A percentile compares a stretch with the other conserved stretches of the same genome.
Conservation (phyloP, 1,140 invertebrate genomes). For the Maconellicoccus hirsutus region DNA sequence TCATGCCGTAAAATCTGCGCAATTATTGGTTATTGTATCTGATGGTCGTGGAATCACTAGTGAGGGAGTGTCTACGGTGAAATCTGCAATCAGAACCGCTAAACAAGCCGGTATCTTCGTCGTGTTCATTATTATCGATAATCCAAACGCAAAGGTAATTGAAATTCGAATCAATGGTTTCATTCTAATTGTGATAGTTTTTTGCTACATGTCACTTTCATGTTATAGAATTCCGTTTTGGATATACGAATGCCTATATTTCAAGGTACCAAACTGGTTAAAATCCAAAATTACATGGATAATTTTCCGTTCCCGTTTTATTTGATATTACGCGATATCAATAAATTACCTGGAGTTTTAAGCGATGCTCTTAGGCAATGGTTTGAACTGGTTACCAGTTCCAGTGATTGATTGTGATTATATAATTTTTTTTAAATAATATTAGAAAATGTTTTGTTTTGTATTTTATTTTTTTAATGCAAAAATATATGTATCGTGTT, state of each 20-base stretch:
- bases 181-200: too few relatives aligned
- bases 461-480: too few relatives aligned
- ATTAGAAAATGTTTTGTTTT: not conserved
- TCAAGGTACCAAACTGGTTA: slow-evolving; percentile 46
- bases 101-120: slow-evolving; percentile 74
- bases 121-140: slow-evolving; percentile 92
- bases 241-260: slow-evolving; percentile 73
- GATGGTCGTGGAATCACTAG: slow-evolving; percentile 87
- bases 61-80: slow-evolving; percentile 70
- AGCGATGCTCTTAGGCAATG: slow-evolving; percentile 94
- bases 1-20: slow-evolving; percentile 52
- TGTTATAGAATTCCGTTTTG: slow-evolving; percentile 71
- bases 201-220: too few relatives aligned
- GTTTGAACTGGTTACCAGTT: slow-evolving; percentile 81
- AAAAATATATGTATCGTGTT: too few relatives aligned
- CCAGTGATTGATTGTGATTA: not conserved
- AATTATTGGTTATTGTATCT: slow-evolving; percentile 82
- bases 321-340: slow-evolving; percentile 79
- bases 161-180: too few relatives aligned
- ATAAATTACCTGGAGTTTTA: slow-evolving; percentile 72
- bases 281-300: slow-evolving; percentile 74
- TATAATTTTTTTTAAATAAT: not conserved
- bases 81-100: slow-evolving; percentile 64
- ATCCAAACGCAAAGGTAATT: slow-evolving; percentile 71
- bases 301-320: slow-evolving; percentile 98